Conservation (phyloP, 2,888 invertebrate genomes). For the Pseudoips prasinana region DNA sequence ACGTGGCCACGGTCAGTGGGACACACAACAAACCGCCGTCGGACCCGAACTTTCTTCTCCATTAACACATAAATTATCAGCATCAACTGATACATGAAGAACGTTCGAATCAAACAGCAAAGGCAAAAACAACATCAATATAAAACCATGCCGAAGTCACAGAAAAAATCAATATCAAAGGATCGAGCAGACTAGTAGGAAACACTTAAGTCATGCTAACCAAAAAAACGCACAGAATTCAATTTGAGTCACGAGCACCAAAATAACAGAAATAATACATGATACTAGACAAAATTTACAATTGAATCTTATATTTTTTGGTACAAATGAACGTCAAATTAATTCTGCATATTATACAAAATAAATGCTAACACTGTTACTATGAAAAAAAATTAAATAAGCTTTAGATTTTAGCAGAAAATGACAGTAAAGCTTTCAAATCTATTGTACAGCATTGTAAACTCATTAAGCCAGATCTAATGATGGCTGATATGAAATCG, state of each 20-base stretch:
- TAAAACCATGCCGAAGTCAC: slow-evolving; percentile 66
- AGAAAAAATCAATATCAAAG: slow-evolving; percentile 55
- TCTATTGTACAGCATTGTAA: slow-evolving; percentile 73
- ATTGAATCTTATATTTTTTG: background rate
- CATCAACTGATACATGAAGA: background rate
- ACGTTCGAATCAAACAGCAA: slow-evolving; percentile 47
- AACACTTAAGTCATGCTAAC: slow-evolving; percentile 68
- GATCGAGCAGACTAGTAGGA: slow-evolving; percentile 68
- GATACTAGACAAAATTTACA: no score
- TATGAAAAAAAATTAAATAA: slow-evolving; percentile 65
- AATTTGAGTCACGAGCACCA: slow-evolving; percentile 17
- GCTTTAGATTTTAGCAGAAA: slow-evolving; percentile 66
- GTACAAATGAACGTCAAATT: slow-evolving; percentile 19
- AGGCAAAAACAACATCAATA: slow-evolving; percentile 67
- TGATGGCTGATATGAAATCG: slow-evolving; percentile 58
- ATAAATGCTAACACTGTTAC: slow-evolving; percentile 59
- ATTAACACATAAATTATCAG: background rate
- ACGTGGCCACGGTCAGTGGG: slow-evolving; percentile 73
- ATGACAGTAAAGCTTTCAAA: slow-evolving; percentile 67
- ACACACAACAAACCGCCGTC: slow-evolving; percentile 58
- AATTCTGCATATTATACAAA: slow-evolving; percentile 30
- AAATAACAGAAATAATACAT: background rate
- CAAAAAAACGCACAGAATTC: slow-evolving; percentile 39
- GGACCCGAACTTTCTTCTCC: slow-evolving; percentile 36
- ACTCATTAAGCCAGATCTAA: slow-evolving; percentile 63